Conservation (phyloP, 2,888 invertebrate species). For the Habrosyne pyritoides region DNA sequence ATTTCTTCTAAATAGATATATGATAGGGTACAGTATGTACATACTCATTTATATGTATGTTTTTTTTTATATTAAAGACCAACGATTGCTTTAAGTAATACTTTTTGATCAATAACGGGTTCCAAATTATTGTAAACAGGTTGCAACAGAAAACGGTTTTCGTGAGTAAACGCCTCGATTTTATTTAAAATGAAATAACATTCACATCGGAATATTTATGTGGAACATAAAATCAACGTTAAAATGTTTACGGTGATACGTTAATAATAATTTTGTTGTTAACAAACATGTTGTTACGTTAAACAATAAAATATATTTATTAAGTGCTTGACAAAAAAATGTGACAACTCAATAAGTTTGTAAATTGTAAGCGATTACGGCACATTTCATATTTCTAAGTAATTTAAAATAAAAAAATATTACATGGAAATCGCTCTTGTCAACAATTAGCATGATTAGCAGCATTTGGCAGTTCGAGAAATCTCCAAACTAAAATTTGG, state of each 20-base stretch:
- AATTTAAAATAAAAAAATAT: too few relatives aligned
- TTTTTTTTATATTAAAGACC: too few relatives aligned
- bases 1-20: too few relatives aligned
- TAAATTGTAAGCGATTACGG: conserved; percentile 49
- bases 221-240: conserved; percentile 49
- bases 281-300: conserved; percentile 47
- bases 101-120: conserved; percentile 52
- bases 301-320: conserved; percentile 44
- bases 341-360: conserved; percentile 49
- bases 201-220: conserved; percentile 43
- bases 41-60: too few relatives aligned
- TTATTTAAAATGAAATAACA: conserved; percentile 47
- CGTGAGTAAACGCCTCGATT: conserved; percentile 37
- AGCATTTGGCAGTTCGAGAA: conserved; percentile 42
- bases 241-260: conserved; percentile 46
- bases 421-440: too few relatives aligned
- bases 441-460: too few relatives aligned
- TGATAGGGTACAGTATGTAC: too few relatives aligned
- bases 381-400: conserved; percentile 40
- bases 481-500: conserved; percentile 44
- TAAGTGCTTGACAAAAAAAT: conserved; percentile 44
- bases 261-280: conserved; percentile 55
- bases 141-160: conserved; percentile 40
- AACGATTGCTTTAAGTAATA: conserved; percentile 40
- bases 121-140: conserved; percentile 46